Conservation (phyloP, 2,888 invertebrate species). For the Cantharis rufa region DNA sequence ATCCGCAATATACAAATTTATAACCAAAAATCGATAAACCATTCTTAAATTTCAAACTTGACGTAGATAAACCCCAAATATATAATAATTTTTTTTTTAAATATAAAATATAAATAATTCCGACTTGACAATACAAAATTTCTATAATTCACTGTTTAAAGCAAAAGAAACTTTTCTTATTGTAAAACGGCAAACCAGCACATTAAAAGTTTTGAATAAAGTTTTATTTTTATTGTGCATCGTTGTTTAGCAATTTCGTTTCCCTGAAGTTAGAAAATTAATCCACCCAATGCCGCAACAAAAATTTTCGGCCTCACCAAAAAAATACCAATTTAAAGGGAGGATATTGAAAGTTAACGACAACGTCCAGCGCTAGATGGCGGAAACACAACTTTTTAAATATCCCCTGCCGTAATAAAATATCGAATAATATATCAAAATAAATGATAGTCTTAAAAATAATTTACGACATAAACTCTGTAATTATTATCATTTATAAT, state of each 20-base stretch:
- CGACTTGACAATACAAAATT: not conserved
- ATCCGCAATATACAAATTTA: slow-evolving; percentile 3
- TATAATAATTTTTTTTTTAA: not conserved
- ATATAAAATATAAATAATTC: not conserved
- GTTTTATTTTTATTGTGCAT: not conserved
- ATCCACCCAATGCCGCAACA: not conserved
- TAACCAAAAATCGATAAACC: slow-evolving; percentile 1
- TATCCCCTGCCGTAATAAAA: not conserved
- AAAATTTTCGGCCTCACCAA: not conserved
- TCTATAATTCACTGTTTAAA: not conserved
- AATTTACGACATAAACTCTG: not conserved
- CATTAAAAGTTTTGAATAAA: not conserved
- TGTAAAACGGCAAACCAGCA: not conserved
- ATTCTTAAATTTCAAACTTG: not conserved
- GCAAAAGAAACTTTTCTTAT: not conserved
- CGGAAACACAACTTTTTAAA: not conserved
- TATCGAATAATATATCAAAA: not conserved
- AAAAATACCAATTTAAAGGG: not conserved
- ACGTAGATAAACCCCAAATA: not conserved
- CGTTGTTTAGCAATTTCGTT: not conserved
- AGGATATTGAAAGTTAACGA: not conserved
- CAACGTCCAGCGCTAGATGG: not conserved
- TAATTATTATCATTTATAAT: not conserved
- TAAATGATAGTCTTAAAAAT: not conserved
- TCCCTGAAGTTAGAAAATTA: not conserved